A percentile compares a stretch with the other conserved stretches of the same genome.
Conservation (phyloP, 2,113 vertebrate genomes). For the human region DNA sequence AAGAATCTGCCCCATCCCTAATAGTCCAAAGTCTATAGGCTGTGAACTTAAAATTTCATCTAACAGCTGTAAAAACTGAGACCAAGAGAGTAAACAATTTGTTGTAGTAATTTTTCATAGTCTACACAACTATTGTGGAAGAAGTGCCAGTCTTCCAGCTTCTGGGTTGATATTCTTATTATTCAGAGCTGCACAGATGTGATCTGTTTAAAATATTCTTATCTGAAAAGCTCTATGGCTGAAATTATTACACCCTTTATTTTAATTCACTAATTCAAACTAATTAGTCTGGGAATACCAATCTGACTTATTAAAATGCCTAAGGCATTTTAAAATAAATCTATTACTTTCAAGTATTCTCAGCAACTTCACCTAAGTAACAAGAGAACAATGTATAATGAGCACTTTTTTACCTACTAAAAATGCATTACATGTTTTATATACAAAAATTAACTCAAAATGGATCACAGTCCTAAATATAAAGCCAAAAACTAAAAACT, state of each 20-base stretch:
- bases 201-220: not conserved
- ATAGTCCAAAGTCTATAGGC: not conserved
- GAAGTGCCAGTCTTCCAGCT: not conserved
- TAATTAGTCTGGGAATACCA: not conserved
- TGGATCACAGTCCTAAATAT: not conserved
- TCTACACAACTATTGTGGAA: not conserved
- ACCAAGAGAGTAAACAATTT: not conserved
- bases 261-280: slow-evolving; percentile 32
- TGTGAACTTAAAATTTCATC: not conserved
- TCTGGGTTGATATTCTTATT: not conserved
- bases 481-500: not conserved
- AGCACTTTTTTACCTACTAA: not conserved
- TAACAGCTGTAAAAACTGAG: not conserved
- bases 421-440: not conserved
- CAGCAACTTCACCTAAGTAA: not conserved
- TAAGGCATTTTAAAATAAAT: not conserved
- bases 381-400: not conserved
- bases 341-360: not conserved
- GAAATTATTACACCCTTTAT: not conserved
- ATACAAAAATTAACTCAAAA: slow-evolving; percentile 14
- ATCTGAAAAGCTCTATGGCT: not conserved
- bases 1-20: not conserved
- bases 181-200: not conserved
- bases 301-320: not conserved
- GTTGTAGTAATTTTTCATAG: not conserved